Conservation (phyloP, 2,113 vertebrate species). For the Eurypyga helias region DNA sequence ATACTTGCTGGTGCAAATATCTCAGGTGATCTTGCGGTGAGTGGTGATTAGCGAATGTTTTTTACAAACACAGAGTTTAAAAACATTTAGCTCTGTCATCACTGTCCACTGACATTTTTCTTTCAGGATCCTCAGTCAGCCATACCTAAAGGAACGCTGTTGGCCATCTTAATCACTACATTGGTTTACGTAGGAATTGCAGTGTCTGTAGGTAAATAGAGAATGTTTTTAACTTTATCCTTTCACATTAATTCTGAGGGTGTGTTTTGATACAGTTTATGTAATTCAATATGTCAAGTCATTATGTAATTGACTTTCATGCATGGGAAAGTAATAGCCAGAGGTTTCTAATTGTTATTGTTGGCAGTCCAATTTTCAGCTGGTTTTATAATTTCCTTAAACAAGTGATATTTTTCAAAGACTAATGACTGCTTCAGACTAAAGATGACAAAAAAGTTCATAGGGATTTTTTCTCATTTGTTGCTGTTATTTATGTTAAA, state of each 20-base stretch:
- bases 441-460: not conserved
- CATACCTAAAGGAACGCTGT: constrained; percentile 94
- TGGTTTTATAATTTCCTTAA: not conserved
- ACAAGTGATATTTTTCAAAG: not conserved
- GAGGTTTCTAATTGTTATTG: not conserved
- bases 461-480: not conserved
- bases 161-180: constrained; percentile 96
- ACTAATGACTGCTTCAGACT: not conserved
- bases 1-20: constrained; percentile 98
- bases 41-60: constrained; percentile 47
- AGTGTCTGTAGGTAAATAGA: constrained; percentile 88
- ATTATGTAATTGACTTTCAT: not conserved
- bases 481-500: not conserved
- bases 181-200: constrained; percentile 93
- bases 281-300: not conserved
- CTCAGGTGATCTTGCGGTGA: constrained; percentile 96
- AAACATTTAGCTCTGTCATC: not conserved
- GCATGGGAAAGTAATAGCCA: not conserved
- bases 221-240: not conserved
- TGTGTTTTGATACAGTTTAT: not conserved
- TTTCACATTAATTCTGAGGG: not conserved
- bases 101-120: constrained; percentile 30
- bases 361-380: not conserved
- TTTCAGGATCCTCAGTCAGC: constrained; percentile 95
- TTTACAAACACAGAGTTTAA: not conserved